A percentile compares a stretch with the other conserved stretches of the same genome.
Conservation (phyloP, 2,113 vertebrate genomes). For the Beaufortia kweichowensis region DNA sequence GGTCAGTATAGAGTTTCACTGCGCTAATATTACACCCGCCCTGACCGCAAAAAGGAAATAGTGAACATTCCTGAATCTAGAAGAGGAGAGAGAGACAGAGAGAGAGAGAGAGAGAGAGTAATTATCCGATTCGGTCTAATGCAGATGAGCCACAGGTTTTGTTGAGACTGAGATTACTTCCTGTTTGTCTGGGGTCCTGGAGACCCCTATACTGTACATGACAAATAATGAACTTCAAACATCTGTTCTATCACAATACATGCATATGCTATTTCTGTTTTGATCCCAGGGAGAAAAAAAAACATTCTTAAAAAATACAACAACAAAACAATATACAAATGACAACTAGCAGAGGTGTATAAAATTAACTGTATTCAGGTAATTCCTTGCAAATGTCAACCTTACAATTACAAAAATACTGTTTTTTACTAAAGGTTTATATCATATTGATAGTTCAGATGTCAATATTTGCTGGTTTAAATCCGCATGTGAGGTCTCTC, state of each 20-base stretch:
- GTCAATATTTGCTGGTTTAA: too few relatives aligned
- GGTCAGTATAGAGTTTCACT: conserved; percentile 35
- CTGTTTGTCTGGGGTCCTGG: neutral
- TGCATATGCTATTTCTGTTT: neutral
- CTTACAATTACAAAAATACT: too few relatives aligned
- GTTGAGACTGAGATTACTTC: conserved; percentile 5
- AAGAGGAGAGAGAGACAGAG: conserved; percentile 61
- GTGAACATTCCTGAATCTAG: conserved; percentile 83
- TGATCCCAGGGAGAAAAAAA: neutral
- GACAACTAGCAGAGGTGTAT: too few relatives aligned
- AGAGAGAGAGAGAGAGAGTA: conserved; percentile 59
- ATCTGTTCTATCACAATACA: neutral
- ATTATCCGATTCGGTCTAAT: conserved; percentile 19
- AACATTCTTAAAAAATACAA: neutral
- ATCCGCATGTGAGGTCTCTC: too few relatives aligned
- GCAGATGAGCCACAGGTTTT: neutral
- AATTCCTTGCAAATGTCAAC: too few relatives aligned
- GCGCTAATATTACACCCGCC: conserved; percentile 63
- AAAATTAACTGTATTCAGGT: too few relatives aligned
- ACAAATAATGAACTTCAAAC: neutral
- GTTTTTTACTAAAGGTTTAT: too few relatives aligned
- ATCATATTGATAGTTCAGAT: too few relatives aligned
- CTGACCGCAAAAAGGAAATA: conserved; percentile 79
- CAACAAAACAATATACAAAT: neutral
- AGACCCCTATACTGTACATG: neutral